phyloP scores from a whole-genome alignment of 1,140 invertebrate genomes.

The Heliothis subflexa region DNA sequence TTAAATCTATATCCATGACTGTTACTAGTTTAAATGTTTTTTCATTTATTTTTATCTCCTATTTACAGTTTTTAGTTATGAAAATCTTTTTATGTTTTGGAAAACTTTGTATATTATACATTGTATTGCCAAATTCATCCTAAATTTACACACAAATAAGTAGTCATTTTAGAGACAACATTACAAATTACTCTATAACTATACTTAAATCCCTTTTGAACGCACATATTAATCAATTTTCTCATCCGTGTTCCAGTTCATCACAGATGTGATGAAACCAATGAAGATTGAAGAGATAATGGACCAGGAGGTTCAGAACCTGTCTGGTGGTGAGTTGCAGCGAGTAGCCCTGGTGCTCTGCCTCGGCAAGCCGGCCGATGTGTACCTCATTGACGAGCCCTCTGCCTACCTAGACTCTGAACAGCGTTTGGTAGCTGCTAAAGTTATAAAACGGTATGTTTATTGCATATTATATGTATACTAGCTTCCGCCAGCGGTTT shows the following conservation, averaged over 20 bases:
- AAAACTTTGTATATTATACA: too few relatives aligned
- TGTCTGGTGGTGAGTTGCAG: conserved; percentile 99
- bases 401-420: conserved; percentile 99
- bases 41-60: too few relatives aligned
- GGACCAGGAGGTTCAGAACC: conserved; percentile 99
- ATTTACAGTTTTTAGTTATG: neutral
- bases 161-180: too few relatives aligned
- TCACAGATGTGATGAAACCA: conserved; percentile 99
- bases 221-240: too few relatives aligned
- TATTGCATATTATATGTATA: neutral
- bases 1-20: too few relatives aligned
- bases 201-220: too few relatives aligned
- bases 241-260: conserved; percentile 89
- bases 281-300: conserved; percentile 99
- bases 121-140: too few relatives aligned
- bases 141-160: too few relatives aligned
- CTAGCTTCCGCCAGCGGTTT: too few relatives aligned
- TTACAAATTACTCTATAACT: too few relatives aligned
- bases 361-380: conserved; percentile 99
- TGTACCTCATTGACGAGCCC: conserved; percentile 99
- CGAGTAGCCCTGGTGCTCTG: conserved; percentile 98
- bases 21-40: too few relatives aligned
- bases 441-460: conserved; percentile 97
- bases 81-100: neutral
- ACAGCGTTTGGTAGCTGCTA: conserved; percentile 99